phyloP scores from a whole-genome alignment of 37 sponge, comb jelly and placozoan species.

The Cliona cf. orientalis region DNA sequence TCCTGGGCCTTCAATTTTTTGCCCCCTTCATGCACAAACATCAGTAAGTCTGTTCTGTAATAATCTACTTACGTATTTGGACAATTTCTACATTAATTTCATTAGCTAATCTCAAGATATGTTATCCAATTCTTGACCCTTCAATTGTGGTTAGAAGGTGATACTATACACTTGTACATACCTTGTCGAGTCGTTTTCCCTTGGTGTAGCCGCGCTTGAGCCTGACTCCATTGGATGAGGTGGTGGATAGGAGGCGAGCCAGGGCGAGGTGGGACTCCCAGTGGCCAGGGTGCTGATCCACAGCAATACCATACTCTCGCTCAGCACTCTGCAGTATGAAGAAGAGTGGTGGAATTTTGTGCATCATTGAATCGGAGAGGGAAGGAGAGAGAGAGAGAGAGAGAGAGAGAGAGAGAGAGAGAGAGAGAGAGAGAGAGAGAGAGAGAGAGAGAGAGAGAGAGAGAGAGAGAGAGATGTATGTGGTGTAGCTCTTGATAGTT shows the following conservation, averaged over 20 bases:
- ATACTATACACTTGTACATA: too few species aligned
- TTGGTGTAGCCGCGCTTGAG: constrained; percentile 12
- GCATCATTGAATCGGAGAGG: background rate
- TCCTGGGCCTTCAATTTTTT: too few species aligned
- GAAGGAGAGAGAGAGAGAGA: background rate
- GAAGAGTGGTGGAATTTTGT: background rate
- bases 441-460: background rate
- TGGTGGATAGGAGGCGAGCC: constrained; percentile 35
- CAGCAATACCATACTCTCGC: background rate
- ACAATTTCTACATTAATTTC: too few species aligned
- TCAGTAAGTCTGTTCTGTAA: too few species aligned
- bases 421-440: background rate
- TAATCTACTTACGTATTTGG: too few species aligned
- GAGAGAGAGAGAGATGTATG: background rate
- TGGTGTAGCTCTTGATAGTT: too few species aligned
- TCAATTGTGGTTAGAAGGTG: too few species aligned
- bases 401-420: background rate
- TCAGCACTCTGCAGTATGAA: constrained; percentile 34
- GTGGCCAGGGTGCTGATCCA: constrained; percentile 15
- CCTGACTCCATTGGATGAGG: background rate
- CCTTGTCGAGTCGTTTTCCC: constrained; percentile 15
- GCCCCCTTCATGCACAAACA: too few species aligned
- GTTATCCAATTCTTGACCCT: too few species aligned
- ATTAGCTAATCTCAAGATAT: too few species aligned
- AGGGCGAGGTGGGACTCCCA: constrained; percentile 34